Conservation (phyloP, 2,888 invertebrate genomes). For the Agrenia bidenticulata region DNA sequence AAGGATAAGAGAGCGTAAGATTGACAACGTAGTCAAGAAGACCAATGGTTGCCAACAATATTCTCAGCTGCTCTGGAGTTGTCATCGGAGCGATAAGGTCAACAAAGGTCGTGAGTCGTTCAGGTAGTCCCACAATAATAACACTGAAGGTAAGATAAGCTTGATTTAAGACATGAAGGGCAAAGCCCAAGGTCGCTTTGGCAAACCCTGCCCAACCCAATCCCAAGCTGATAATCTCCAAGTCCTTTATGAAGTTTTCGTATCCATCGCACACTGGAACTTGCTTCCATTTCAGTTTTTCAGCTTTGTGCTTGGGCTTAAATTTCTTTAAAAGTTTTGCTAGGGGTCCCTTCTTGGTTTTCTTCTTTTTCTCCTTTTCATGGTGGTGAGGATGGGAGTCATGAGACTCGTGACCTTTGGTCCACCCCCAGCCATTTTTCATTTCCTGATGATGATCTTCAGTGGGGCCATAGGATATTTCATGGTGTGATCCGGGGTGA, state of each 20-base stretch:
- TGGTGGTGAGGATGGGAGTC: slow-evolving; percentile 2
- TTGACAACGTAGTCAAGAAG: not conserved
- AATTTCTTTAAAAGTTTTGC: slow-evolving; percentile 7
- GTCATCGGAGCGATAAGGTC: not conserved
- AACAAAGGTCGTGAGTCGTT: not conserved
- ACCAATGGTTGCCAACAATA: not conserved
- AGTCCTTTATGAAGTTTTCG: slow-evolving; percentile 5
- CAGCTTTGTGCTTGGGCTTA: not conserved
- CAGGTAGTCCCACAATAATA: not conserved
- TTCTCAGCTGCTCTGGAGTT: not conserved
- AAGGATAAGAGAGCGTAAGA: not conserved
- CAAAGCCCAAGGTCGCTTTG: not conserved
- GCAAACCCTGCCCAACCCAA: not conserved
- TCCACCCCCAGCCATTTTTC: not conserved
- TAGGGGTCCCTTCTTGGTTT: not conserved
- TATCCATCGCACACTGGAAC: slow-evolving; percentile 4
- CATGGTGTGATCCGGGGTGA: too few relatives aligned
- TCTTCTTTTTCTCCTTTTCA: not conserved
- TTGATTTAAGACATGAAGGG: not conserved
- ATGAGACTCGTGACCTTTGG: not conserved
- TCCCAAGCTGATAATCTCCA: not conserved
- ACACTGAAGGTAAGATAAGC: slow-evolving; percentile 1
- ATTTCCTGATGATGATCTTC: not conserved
- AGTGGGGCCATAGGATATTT: not conserved
- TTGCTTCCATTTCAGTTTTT: slow-evolving; percentile 8